phyloP scores from a whole-genome alignment of 2,888 invertebrate genomes.

The Linyphia triangularis region DNA sequence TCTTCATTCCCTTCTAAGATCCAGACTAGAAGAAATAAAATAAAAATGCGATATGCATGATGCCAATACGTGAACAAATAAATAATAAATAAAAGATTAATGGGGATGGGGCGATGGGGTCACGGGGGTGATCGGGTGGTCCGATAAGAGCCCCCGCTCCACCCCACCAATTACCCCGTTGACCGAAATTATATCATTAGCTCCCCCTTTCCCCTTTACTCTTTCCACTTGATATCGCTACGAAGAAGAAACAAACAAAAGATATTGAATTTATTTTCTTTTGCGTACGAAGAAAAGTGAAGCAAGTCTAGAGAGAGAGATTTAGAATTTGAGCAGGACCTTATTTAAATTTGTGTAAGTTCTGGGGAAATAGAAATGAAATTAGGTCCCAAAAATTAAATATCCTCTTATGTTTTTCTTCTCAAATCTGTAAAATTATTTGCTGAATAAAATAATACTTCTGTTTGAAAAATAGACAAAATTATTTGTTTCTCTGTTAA shows the following conservation, averaged over 20 bases:
- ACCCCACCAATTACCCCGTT: slow-evolving; percentile 62
- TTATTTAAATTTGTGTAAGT: too few species aligned
- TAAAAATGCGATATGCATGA: neutral
- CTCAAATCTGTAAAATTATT: too few species aligned
- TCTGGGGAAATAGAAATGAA: too few species aligned
- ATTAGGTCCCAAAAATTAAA: too few species aligned
- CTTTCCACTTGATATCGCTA: neutral
- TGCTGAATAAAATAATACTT: too few species aligned
- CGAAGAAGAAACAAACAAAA: slow-evolving; percentile 44
- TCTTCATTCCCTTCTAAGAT: neutral
- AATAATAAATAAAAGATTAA: slow-evolving; percentile 52
- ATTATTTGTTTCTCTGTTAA: too few species aligned
- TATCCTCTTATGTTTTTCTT: too few species aligned
- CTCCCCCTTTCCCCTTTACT: slow-evolving; percentile 10
- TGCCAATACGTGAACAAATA: slow-evolving; percentile 41
- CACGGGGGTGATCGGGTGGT: slow-evolving; percentile 1
- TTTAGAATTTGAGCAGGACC: too few species aligned
- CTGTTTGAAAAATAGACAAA: too few species aligned
- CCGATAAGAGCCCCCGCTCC: slow-evolving; percentile 47
- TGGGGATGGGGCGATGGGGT: slow-evolving; percentile 43
- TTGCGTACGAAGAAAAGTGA: slow-evolving; percentile 7
- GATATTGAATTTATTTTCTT: slow-evolving; percentile 44
- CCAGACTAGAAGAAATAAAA: neutral
- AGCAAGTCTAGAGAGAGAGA: neutral
- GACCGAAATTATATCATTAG: slow-evolving; percentile 70